Percentiles rank a stretch among this genome's conserved stretches.
Conservation (phyloP, 2,797 vertebrate genomes). For the Malurus leucopterus region DNA sequence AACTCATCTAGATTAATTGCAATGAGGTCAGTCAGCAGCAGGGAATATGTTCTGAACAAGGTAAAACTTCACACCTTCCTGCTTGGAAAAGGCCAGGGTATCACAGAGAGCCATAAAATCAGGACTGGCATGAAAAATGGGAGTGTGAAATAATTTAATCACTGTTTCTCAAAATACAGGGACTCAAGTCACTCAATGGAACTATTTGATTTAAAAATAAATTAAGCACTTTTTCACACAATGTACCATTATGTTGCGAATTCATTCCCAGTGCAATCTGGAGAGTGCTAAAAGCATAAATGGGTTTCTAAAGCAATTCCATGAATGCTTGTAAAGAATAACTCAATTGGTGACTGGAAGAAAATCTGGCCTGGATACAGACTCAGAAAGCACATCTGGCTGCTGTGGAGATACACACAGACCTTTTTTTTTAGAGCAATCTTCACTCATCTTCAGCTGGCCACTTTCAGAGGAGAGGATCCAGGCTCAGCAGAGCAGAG, state of each 20-base stretch:
- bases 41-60: not conserved
- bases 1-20: not conserved
- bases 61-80: not conserved
- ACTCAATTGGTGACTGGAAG: not conserved
- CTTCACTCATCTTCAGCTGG: not conserved
- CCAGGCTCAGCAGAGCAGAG: not conserved
- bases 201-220: constrained; percentile 7
- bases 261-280: not conserved
- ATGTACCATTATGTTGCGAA: not conserved
- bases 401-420: not conserved
- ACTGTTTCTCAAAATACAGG: constrained; percentile 5
- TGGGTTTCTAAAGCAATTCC: not conserved
- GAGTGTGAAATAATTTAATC: constrained; percentile 10
- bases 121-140: not conserved
- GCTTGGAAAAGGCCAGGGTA: not conserved
- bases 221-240: not conserved
- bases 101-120: not conserved
- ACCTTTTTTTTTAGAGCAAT: not conserved
- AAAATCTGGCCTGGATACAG: not conserved
- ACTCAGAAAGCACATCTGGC: not conserved
- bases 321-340: not conserved
- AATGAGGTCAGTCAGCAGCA: not conserved
- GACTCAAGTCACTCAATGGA: not conserved
- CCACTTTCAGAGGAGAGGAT: not conserved
- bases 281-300: not conserved